These are phyloP conservation scores for Synanthedon myopaeformis DNA, from an alignment of 2,888 invertebrate species.

Conservation along the genomic window DNA sequence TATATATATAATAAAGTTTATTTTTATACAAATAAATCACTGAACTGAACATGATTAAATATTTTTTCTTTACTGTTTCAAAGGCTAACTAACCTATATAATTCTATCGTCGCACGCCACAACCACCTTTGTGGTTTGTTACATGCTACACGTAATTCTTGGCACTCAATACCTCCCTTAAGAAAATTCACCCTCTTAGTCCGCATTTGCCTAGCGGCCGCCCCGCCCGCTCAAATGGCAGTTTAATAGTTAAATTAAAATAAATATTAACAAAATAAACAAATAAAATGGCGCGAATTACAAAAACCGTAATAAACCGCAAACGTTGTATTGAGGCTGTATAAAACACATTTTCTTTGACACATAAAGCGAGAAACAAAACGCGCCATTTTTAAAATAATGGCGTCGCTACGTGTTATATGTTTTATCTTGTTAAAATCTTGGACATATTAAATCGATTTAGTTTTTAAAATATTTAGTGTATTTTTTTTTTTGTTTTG, in stretches of 20 bases:
- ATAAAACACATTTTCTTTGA: background rate
- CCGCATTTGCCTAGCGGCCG: conserved; percentile 37
- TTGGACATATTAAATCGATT: background rate
- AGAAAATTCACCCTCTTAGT: conserved; percentile 45
- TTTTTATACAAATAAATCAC: too few species aligned
- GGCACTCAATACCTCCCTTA: conserved; percentile 49
- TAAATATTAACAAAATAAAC: conserved; percentile 5
- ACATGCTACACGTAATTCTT: conserved; percentile 28
- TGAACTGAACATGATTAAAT: too few species aligned
- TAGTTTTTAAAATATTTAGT: background rate
- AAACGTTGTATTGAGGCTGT: background rate
- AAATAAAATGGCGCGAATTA: background rate
- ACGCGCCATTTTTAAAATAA: conserved; percentile 4
- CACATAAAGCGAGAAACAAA: background rate
- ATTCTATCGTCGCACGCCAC: conserved; percentile 6
- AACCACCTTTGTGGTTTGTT: background rate
- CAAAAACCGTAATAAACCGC: background rate
- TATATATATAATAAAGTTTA: too few species aligned
- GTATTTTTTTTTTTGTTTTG: background rate
- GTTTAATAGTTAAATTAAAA: background rate
- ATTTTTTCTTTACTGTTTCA: background rate
- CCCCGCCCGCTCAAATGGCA: conserved; percentile 27
- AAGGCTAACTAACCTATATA: conserved; percentile 1
- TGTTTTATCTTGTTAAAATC: background rate
- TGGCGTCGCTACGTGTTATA: conserved; percentile 1